A percentile compares a stretch with the other conserved stretches of the same genome.
phyloP scores from a whole-genome alignment of 2,113 vertebrate species.

The Scalopus aquaticus region DNA sequence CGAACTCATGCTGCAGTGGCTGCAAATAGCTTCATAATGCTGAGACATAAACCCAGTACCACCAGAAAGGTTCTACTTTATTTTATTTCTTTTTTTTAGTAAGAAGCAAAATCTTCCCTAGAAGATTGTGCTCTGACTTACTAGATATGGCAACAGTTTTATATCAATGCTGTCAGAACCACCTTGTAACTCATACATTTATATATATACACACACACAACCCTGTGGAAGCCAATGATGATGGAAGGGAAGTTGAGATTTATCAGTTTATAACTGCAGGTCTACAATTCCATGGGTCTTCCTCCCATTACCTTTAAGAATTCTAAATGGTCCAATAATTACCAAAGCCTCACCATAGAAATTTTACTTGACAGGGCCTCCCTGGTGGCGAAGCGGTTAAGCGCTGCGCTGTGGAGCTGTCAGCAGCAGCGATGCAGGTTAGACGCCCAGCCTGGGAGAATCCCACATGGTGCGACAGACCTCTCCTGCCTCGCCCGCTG shows the following conservation, averaged over 20 bases:
- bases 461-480: too few relatives aligned
- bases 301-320: neutral
- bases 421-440: too few relatives aligned
- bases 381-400: too few relatives aligned
- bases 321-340: neutral
- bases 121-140: neutral
- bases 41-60: too few relatives aligned
- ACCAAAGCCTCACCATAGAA: neutral
- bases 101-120: neutral
- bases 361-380: too few relatives aligned
- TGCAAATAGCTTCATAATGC: too few relatives aligned
- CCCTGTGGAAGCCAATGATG: accelerated
- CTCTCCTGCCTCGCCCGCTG: too few relatives aligned
- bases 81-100: neutral
- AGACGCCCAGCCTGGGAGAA: too few relatives aligned
- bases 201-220: neutral
- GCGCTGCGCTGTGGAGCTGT: too few relatives aligned
- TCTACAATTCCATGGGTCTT: accelerated
- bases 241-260: neutral
- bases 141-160: neutral
- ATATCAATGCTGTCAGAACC: neutral
- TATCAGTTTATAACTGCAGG: neutral
- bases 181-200: neutral
- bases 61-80: too few relatives aligned
- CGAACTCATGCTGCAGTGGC: too few relatives aligned